Evolutionary conservation across 2,888 invertebrate species (phyloP), one percentile per base, ranked within the genome.

Genomic region (Callosobruchus maculatus): DNA sequence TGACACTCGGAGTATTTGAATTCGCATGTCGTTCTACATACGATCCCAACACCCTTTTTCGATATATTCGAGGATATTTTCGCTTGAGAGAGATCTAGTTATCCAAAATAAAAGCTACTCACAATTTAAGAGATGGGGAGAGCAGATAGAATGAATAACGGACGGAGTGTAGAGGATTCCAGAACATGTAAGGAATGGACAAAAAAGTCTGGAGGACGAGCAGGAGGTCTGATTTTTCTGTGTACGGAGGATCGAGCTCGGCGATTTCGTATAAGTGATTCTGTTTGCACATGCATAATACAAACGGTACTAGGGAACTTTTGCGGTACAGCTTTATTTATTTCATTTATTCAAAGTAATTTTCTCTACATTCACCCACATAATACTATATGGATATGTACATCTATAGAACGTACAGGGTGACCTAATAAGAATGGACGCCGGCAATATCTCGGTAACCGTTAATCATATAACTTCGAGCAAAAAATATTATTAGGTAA

Each of bases 1-100:
- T 84, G 84, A 84, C 85, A 83, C 84, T 82, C 79, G 82, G 67
- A 82, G 83, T 84, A 86, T 86, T 86, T 84, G 85, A 86, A 86
- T 86, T 86, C 85, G 84, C 84, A 81, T 83, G 82, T 80, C 80
- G 79, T 78, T 76, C 80, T 75, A 78, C 80, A 77, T 75, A 78
- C 80, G 77, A 49, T 18, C 13, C 49, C 49, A 7, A 49, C 49
- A 18, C 13, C 49, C 49, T 49, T 49, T 49, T 49, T 18, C 49
- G 49, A 49, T 49, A 49, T 49, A 49, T 49, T 49, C 49, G 49
- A 49, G 49, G 49, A 49, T 7, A 49, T 49, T 49, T 49, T 49
- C 49, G 49, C 49, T 49, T 18, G 9, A 49, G 49, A 49, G 49
- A 49, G 49, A 49, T 49, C 49, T 49, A 49, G 49, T 49, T 49